Base-by-base conservation (phyloP, 1,140 invertebrate species). In the Polyergus mexicanus region DNA sequence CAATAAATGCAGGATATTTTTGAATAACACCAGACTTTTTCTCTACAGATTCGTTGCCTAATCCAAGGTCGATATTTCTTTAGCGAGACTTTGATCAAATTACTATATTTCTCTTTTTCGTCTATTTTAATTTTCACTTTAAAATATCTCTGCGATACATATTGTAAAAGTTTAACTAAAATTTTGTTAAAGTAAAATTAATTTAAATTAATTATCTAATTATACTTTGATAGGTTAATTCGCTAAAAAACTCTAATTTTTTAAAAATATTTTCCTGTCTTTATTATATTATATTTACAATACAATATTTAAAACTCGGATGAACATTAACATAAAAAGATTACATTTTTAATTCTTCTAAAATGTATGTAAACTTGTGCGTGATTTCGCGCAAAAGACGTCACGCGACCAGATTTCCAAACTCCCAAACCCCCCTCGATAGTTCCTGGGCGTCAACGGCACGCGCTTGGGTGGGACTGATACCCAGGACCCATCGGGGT, bases 401-500 rank as follows among this genome's bases (percentile, higher is more conserved):
- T 71, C 44, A 65, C 28, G 63, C 38, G 63, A 60, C 4, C 47
- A 22, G 54, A 77, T 85, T 66, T 86, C 11, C n/a, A n/a, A n/a
- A n/a, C n/a, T 76, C 86, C 85, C 80, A 88, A 81, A n/a, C 87
- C 88, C 87, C 32, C 87, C 88, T 88, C 32, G 62, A 56, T 60
- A 89, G 81, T 90, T 90, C 72, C 89, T 94, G 93, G 93, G 94
- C 93, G 94, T 94, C 88, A 94, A 94, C 92, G 94, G 94, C 94
- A 94, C 94, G 93, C 94, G 94, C 91, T 94, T 94, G 94, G 94
- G 94, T 94, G 94, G 94, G 90, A 92, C 92, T 62, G 69, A 58
- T 44, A 58, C 72, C 65, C 80, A 58, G 75, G 60, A 83, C 68
- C 78, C 87, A 85, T 92, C 84, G 87, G 68, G 81, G 86, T 68